Conservation (phyloP, 2,888 invertebrate genomes). For the Leptopilina myrica region DNA sequence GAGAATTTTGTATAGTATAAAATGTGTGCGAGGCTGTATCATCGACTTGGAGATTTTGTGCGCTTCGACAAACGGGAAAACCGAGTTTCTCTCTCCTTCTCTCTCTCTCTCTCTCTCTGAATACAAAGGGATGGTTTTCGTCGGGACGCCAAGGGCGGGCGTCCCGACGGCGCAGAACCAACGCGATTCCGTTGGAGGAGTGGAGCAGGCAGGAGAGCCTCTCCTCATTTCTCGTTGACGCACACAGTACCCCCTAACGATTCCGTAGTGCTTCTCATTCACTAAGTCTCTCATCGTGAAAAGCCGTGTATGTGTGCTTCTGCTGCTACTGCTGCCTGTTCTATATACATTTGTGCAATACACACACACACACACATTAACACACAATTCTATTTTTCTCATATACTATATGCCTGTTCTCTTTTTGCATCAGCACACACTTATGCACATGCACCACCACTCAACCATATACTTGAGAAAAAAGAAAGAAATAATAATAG, state of each 20-base stretch:
- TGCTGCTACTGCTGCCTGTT: neutral
- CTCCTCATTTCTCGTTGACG: conserved; percentile 40
- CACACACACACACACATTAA: neutral
- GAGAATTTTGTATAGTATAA: neutral
- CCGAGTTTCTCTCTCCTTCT: neutral
- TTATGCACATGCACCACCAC: neutral
- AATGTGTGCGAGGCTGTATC: conserved; percentile 23
- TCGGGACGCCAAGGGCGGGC: conserved; percentile 38
- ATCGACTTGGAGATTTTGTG: conserved; percentile 20
- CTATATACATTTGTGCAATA: neutral
- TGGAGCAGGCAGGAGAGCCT: conserved; percentile 40
- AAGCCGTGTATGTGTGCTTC: neutral
- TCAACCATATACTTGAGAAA: neutral
- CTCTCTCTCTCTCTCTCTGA: neutral
- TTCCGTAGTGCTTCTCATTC: conserved; percentile 54
- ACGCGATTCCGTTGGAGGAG: conserved; percentile 48
- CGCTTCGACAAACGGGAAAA: conserved; percentile 38
- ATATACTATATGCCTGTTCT: neutral
- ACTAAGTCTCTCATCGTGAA: conserved; percentile 39
- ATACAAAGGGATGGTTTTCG: conserved; percentile 26
- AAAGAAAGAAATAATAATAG: conserved; percentile 21
- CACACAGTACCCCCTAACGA: conserved; percentile 53
- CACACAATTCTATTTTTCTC: conserved; percentile 23
- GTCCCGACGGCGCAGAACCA: conserved; percentile 52
- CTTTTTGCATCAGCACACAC: conserved; percentile 9